Conservation (phyloP, 2,888 invertebrate species). For the Lochmaea capreae region DNA sequence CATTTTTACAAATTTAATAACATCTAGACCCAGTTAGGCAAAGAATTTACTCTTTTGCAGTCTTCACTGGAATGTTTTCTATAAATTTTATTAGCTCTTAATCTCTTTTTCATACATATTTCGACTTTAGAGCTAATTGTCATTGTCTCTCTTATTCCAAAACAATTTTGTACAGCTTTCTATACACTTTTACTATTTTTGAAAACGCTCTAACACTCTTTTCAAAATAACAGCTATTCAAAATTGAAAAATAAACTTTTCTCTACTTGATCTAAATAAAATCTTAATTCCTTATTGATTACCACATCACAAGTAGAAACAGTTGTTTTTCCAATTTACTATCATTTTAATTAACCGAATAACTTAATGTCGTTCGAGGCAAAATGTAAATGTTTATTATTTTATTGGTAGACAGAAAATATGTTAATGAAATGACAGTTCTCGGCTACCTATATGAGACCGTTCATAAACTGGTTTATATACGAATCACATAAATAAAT, state of each 20-base stretch:
- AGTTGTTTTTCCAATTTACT: not conserved
- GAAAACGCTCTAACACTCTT: no score
- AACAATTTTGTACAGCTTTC: no score
- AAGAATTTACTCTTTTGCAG: no score
- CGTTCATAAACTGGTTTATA: conserved; percentile 24
- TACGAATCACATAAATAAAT: conserved; percentile 33
- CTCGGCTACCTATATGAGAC: conserved; percentile 21
- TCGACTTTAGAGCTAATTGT: no score
- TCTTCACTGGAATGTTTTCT: no score
- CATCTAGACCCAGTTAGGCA: no score
- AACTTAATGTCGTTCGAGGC: not conserved
- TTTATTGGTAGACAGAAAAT: conserved; percentile 28
- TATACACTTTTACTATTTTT: no score
- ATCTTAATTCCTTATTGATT: not conserved
- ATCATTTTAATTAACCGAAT: conserved; percentile 1
- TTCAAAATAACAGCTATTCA: no score
- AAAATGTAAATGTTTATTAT: conserved; percentile 29
- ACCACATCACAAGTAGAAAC: not conserved
- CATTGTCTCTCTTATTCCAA: no score
- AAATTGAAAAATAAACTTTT: not conserved
- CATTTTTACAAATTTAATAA: no score
- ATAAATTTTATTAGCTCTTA: no score
- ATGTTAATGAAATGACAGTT: conserved; percentile 40
- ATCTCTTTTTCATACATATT: no score
- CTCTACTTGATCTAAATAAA: not conserved